phyloP scores from a whole-genome alignment of 92 coral and sea anemone genomes.

The Heliopora coerulea region DNA sequence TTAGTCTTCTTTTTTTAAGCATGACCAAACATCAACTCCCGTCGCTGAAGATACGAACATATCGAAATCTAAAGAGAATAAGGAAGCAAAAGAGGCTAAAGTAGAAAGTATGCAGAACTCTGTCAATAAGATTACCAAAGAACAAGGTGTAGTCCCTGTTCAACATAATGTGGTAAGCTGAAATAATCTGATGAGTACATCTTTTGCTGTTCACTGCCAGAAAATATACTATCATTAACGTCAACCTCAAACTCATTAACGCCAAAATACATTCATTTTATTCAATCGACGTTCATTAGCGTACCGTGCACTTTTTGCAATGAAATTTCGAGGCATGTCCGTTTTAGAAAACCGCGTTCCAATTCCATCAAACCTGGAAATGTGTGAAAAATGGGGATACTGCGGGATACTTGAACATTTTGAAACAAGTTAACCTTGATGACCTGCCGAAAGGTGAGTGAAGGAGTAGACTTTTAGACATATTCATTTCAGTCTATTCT shows the following conservation, averaged over 20 bases:
- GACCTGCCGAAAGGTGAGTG: constrained; percentile 75
- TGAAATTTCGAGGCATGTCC: neutral
- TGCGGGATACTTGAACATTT: constrained; percentile 64
- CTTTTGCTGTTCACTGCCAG: too few species aligned
- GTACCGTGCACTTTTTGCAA: neutral
- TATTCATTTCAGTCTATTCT: too few species aligned
- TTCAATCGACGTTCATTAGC: too few species aligned
- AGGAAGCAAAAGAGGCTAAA: neutral
- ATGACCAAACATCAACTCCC: too few species aligned
- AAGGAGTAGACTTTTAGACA: too few species aligned
- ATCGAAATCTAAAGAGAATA: neutral
- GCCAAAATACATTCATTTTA: too few species aligned
- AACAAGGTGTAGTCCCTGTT: neutral
- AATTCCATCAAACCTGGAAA: constrained; percentile 88
- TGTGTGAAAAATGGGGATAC: constrained; percentile 67
- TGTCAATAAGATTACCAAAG: neutral
- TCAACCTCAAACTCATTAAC: too few species aligned
- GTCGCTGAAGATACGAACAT: neutral
- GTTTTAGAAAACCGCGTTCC: constrained; percentile 73
- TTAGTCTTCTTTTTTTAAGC: too few species aligned
- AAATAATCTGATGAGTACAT: neutral
- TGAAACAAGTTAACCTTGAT: constrained; percentile 65
- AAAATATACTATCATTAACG: too few species aligned
- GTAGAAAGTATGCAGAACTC: neutral
- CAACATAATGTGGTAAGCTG: constrained; percentile 2